Conservation (phyloP, 1,140 invertebrate species). For the Danaus plexippus region DNA sequence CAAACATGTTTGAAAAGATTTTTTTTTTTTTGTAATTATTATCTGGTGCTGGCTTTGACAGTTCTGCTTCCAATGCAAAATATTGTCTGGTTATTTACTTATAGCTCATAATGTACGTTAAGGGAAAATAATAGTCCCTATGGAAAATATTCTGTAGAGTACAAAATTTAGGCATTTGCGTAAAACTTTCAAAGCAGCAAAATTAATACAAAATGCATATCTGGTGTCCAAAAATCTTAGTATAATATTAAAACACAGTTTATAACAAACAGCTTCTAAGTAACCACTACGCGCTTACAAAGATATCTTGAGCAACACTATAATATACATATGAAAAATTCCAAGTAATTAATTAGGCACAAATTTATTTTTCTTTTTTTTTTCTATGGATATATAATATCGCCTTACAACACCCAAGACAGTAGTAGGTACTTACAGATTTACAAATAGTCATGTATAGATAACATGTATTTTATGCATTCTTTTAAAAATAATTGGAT, state of each 20-base stretch:
- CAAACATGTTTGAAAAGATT: too few relatives aligned
- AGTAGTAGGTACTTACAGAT: constrained; percentile 39
- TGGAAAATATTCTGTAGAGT: too few relatives aligned
- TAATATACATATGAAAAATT: constrained; percentile 60
- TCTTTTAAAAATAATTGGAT: constrained; percentile 59
- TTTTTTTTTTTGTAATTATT: too few relatives aligned
- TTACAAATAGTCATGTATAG: constrained; percentile 47
- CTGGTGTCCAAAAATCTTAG: constrained; percentile 54
- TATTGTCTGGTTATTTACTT: too few relatives aligned
- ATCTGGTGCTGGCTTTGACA: too few relatives aligned
- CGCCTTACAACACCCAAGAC: constrained; percentile 59
- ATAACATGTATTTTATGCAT: constrained; percentile 53
- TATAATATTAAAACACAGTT: constrained; percentile 35
- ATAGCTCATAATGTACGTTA: too few relatives aligned
- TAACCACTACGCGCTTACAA: constrained; percentile 61
- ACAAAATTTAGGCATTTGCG: too few relatives aligned
- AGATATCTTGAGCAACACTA: constrained; percentile 66
- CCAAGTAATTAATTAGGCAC: constrained; percentile 65
- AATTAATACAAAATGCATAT: constrained; percentile 54
- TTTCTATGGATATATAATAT: constrained; percentile 43
- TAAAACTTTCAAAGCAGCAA: constrained; percentile 26
- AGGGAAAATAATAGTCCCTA: too few relatives aligned
- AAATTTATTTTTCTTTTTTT: constrained; percentile 55
- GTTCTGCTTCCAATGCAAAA: too few relatives aligned
- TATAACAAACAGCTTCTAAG: constrained; percentile 48